phyloP scores from a whole-genome alignment of 2,888 invertebrate species.

The Labia minor region DNA sequence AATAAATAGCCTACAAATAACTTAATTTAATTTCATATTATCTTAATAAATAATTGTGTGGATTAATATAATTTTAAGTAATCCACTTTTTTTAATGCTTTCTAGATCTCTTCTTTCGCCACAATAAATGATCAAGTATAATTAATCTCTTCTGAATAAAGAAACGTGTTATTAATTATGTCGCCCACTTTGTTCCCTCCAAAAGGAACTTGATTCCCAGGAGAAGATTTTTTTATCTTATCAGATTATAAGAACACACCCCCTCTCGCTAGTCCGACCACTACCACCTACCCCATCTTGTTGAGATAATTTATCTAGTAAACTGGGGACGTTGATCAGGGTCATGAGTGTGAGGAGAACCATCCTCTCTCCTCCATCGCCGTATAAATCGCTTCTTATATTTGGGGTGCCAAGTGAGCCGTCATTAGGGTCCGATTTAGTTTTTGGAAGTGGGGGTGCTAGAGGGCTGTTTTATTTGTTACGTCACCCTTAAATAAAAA shows the following conservation, averaged over 20 bases:
- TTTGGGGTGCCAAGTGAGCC: background rate
- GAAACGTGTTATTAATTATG: slow-evolving; percentile 7
- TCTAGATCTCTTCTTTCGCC: too few relatives aligned
- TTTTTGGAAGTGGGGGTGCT: background rate
- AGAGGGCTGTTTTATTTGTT: background rate
- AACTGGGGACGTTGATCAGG: background rate
- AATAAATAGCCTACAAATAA: too few relatives aligned
- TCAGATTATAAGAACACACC: background rate
- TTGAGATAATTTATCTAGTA: slow-evolving; percentile 2
- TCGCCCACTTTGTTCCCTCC: background rate
- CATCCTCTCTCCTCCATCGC: background rate
- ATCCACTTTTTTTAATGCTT: too few relatives aligned
- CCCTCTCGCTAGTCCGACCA: background rate
- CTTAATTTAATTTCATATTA: too few relatives aligned
- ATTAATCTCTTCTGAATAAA: background rate
- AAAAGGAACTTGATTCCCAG: background rate
- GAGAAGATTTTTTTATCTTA: background rate
- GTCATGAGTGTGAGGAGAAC: background rate
- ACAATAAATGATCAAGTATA: background rate
- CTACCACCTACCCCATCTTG: background rate
- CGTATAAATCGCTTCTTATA: slow-evolving; percentile 7
- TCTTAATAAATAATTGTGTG: too few relatives aligned
- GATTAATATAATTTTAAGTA: too few relatives aligned
- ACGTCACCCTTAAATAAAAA: background rate
- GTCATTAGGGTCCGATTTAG: slow-evolving; percentile 13